A percentile compares a stretch with the other conserved stretches of the same genome.
phyloP scores from a whole-genome alignment of 1,140 invertebrate species.

The Mactra quadrangularis region DNA sequence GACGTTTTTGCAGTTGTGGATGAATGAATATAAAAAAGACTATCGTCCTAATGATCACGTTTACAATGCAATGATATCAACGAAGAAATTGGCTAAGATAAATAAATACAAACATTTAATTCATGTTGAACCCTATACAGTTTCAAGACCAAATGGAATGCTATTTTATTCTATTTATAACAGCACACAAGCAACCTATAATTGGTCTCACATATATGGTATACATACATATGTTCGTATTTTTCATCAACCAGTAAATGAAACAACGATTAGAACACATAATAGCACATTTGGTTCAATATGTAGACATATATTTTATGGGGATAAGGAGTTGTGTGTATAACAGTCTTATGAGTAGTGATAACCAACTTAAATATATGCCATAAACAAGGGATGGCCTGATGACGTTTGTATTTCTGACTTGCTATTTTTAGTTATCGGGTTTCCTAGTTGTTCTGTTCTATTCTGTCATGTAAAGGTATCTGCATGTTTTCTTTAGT shows the following conservation, averaged over 20 bases:
- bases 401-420: no score
- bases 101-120: neutral
- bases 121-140: neutral
- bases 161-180: neutral
- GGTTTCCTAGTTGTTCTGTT: no score
- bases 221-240: constrained; percentile 19
- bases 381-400: no score
- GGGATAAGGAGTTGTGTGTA: constrained; percentile 26
- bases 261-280: neutral
- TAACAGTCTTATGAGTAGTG: no score
- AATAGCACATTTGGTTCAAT: constrained; percentile 25
- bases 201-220: constrained; percentile 12
- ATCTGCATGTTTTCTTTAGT: no score
- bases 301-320: constrained; percentile 25
- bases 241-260: neutral
- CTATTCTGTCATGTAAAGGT: no score
- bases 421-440: no score
- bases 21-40: neutral
- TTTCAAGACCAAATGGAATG: neutral
- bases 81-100: neutral
- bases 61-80: constrained; percentile 13
- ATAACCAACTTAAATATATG: no score
- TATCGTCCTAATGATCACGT: neutral
- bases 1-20: constrained; percentile 8
- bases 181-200: neutral